Base-by-base conservation (phyloP, 64 coral and sea anemone genomes). In the Cladopsammia gracilis region DNA sequence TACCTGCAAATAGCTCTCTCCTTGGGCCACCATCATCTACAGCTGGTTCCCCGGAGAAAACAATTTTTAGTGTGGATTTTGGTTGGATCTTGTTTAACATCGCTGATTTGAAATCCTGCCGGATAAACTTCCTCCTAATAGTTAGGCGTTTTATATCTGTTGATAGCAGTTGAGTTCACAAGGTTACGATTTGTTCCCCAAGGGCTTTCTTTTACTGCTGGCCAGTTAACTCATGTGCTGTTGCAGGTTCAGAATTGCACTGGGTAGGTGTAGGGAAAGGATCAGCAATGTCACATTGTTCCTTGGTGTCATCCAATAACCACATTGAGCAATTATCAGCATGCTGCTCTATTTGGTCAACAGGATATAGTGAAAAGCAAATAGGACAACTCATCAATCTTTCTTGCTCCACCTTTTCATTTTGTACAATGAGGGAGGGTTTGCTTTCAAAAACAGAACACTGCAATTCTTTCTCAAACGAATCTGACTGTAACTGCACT, bases 1-100 rank as follows among this genome's bases (percentile, higher is more conserved):
- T 87, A 93, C 84, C 91, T 93, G 91, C 53, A 87, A 93, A 93
- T 60, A 93, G 87, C 70, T 93, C 91, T 62, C 91, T 70, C 53
- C 26, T 86, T 48, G 84, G 91, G 20, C 83, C 91, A 44, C 91
- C 91, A 71, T 79, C 91, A 81, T 93, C 83, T 57, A 93, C 64
- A 59, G 83, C 83, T 76, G 83, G 76, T 64, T 88, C 83, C 46
- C 83, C 91, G n/a, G 75, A 62, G 60, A 93, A 93, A 7, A 71
- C 78, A 47, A 93, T 73, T 50, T 93, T 93, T 48, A 93, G 22
- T 26, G 26, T 70, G 61, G 56, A 87, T 75, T 85, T 85, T 19
- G 83, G 91, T 77, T 87, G 77, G 77, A 79, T 79, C 54, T 79
- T 75, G 1, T 19, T 79, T 79, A 1, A 43, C 77, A 58, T 79